A percentile compares a stretch with the other conserved stretches of the same genome.
phyloP scores from a whole-genome alignment of 2,113 vertebrate species.

The Pyxicephalus adspersus region DNA sequence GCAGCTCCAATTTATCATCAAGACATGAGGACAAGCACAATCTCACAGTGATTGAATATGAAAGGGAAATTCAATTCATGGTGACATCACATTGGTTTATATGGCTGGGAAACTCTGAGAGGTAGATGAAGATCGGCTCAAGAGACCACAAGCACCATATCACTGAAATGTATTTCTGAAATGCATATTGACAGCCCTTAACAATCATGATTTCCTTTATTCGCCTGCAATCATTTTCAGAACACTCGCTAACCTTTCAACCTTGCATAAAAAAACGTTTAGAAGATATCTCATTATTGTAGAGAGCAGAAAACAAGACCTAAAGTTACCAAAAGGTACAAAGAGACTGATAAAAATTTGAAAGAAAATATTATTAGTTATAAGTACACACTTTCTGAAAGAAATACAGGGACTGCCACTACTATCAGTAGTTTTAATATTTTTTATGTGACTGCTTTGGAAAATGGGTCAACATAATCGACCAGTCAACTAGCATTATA shows the following conservation, averaged over 20 bases:
- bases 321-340: not conserved
- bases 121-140: conserved; percentile 37
- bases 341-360: not conserved
- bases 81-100: conserved; percentile 46
- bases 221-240: conserved; percentile 22
- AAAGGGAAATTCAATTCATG: conserved; percentile 45
- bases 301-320: not conserved
- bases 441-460: too few relatives aligned
- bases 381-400: too few relatives aligned
- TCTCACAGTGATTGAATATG: conserved; percentile 46
- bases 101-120: conserved; percentile 24
- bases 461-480: too few relatives aligned
- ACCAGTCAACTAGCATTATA: too few relatives aligned
- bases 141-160: conserved; percentile 21
- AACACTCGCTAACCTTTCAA: conserved; percentile 2
- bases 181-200: conserved; percentile 31
- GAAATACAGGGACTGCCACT: too few relatives aligned
- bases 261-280: conserved; percentile 11
- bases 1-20: conserved; percentile 50
- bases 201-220: conserved; percentile 29
- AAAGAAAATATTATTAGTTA: not conserved
- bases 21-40: conserved; percentile 46
- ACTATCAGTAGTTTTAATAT: too few relatives aligned
- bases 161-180: conserved; percentile 21
- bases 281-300: not conserved